Base-by-base conservation (phyloP, 2,888 invertebrate genomes). In the Omphaloscelis lunosa region DNA sequence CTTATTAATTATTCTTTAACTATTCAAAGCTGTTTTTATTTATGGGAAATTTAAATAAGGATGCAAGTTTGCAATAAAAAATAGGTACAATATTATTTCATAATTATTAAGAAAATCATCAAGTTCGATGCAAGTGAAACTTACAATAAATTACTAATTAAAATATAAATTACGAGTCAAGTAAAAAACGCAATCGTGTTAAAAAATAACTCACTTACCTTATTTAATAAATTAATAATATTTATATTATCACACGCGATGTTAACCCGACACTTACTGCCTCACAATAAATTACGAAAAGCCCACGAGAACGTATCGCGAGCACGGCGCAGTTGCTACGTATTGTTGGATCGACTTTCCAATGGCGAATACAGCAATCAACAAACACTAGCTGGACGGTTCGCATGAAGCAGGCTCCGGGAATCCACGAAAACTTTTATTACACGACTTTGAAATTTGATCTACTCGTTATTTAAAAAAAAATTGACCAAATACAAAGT, bases 321-420 rank as follows among this genome's bases (percentile, higher is more conserved):
- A 72, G n/a, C 45, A 48, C 76, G 65, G 65, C 39, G 62, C 75
- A 61, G 81, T 82, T 72, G 71, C 84, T 87, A 90, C 91, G 93
- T 91, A 86, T 82, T 83, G 88, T 85, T 88, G 80, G 87, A 77
- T 90, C 92, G 89, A 89, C 90, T 91, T 88, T 88, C 86, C 89
- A 89, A 86, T 86, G 88, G 85, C 89, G 90, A 93, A 90, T 93
- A 67, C 7, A 23, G 91, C 71, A 70, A 82, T n/a, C 86, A 58
- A 91, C 71, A 70, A 82, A n/a, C 86, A 58, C 62, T 61, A 41
- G 29, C 34, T 45, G 63, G 34, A 29, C 74, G 70, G 79, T 69
- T 84, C 77, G 74, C 70, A 63, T 79, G 78, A 79, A 83, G 79
- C 79, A 69, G 72, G n/a, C n/a, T n/a, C 61, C 80, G 79, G 70